Percentiles rank a stretch among this genome's conserved stretches.
These are phyloP conservation scores for Reticulitermes speratus DNA, from an alignment of 1,140 invertebrate species.

Conservation along the genomic window DNA sequence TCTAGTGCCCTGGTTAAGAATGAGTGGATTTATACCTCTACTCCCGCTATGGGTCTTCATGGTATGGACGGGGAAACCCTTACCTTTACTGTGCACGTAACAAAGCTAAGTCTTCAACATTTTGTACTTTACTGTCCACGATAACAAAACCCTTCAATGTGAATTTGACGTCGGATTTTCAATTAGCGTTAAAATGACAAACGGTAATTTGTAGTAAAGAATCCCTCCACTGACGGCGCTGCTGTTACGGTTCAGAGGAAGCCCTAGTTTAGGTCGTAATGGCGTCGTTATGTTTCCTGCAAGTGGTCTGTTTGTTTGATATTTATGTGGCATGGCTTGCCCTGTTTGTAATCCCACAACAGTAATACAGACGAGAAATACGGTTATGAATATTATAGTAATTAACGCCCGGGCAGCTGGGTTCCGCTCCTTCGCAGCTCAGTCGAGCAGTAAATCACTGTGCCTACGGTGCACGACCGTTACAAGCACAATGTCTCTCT, in stretches of 20 bases:
- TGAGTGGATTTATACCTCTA: too few relatives aligned
- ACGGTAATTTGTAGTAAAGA: constrained; percentile 12
- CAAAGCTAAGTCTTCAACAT: not conserved
- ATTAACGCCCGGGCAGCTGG: not conserved
- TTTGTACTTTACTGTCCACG: not conserved
- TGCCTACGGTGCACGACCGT: too few relatives aligned
- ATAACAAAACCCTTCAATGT: constrained; percentile 6
- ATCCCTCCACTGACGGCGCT: not conserved
- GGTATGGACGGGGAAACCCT: too few relatives aligned
- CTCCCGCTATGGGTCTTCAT: too few relatives aligned
- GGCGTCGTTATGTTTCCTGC: not conserved
- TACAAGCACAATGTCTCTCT: not conserved
- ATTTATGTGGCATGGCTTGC: not conserved
- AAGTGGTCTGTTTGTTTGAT: constrained; percentile 1
- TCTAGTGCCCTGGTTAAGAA: too few relatives aligned
- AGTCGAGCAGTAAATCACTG: not conserved
- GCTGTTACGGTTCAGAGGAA: not conserved
- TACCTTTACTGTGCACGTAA: too few relatives aligned
- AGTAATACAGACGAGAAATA: constrained; percentile 3
- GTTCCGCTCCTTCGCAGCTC: not conserved
- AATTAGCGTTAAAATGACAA: constrained; percentile 17
- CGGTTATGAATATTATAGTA: constrained; percentile 6
- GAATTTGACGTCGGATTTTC: constrained; percentile 16
- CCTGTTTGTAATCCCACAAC: not conserved
- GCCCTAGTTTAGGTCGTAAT: not conserved